These are phyloP conservation scores for Opisthocomus hoazin DNA, from an alignment of 2,113 vertebrate species.

Conservation along the genomic window DNA sequence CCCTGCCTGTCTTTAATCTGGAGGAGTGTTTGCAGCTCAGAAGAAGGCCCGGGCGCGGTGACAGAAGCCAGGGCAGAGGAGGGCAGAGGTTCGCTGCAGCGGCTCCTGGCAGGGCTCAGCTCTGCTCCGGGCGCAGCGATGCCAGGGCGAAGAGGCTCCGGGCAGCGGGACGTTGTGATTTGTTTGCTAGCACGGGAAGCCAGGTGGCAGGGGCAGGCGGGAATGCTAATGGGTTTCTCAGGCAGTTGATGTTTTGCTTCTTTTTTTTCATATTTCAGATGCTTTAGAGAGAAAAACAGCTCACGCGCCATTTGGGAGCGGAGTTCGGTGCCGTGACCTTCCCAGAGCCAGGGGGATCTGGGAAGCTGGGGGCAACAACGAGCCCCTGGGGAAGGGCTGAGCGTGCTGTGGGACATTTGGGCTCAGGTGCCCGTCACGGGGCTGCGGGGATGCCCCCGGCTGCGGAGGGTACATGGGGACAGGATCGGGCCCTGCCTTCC, in stretches of 20 bases:
- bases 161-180: not conserved
- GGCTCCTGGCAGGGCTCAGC: not conserved
- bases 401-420: not conserved
- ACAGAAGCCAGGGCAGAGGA: not conserved
- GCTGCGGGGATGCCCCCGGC: not conserved
- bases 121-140: not conserved
- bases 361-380: not conserved
- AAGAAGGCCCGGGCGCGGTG: rapidly evolving
- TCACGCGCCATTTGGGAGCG: not conserved
- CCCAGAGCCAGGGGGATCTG: not conserved
- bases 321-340: not conserved
- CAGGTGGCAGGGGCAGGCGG: constrained; percentile 35
- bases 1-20: not conserved
- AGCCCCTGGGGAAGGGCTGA: not conserved
- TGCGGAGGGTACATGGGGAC: not conserved
- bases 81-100: not conserved
- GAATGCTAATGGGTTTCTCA: constrained; percentile 64
- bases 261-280: not conserved
- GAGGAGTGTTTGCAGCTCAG: not conserved
- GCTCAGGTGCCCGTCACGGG: not conserved
- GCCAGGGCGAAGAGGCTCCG: not conserved
- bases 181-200: constrained; percentile 1
- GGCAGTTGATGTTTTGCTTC: constrained; percentile 38
- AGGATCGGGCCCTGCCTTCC: not conserved
- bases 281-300: constrained; percentile 22